Base-by-base conservation (phyloP, 2,797 vertebrate species). In the Hyperoplus lanceolatus region DNA sequence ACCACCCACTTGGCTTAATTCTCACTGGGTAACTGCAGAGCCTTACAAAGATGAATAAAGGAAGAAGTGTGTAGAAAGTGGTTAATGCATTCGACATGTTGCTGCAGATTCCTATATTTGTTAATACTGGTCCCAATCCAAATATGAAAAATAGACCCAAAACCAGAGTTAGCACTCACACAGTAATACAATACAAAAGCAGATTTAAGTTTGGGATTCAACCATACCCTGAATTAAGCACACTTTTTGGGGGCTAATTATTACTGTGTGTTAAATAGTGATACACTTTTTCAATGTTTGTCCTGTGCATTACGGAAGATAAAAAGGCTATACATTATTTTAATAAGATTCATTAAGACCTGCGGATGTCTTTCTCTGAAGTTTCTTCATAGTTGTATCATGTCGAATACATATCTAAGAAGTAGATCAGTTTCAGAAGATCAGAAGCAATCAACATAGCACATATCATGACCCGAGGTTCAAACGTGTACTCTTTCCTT, bases 101-200 rank as follows among this genome's bases (percentile, higher is more conserved):
- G n/a, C 11, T 68, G 70, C 15, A 70, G 11, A 68, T 56, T 8
- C 58, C 7, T 54, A 10, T 69, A 10, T 69, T 76, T 73, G 55
- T 29, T 61, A 46, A 43, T 3, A 54, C 29, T 57, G 11, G 38
- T 64, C 15, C 29, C 42, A 46, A 65, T 0, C 9, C 8, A 15
- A 70, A 59, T 56, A 50, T 43, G 39, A 50, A 38, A 58, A 59
- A 60, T 1, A 51, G 13, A 41, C 3, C 43, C 65, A 53, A 6
- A 63, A 43, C 6, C 53, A 46, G 13, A 46, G 13, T 29, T 16
- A 45, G 43, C 42, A 54, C 11, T 43, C 5, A 12, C 15, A 59
- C 41, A 64, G 53, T 18, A 60, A 51, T 45, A 7, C 15, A 61
- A 41, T 51, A 38, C 14, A 43, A 61, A 3, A 62, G 13, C 6